These are phyloP conservation scores for Acrobasis suavella DNA, from an alignment of 2,888 invertebrate genomes.

Conservation along the genomic window DNA sequence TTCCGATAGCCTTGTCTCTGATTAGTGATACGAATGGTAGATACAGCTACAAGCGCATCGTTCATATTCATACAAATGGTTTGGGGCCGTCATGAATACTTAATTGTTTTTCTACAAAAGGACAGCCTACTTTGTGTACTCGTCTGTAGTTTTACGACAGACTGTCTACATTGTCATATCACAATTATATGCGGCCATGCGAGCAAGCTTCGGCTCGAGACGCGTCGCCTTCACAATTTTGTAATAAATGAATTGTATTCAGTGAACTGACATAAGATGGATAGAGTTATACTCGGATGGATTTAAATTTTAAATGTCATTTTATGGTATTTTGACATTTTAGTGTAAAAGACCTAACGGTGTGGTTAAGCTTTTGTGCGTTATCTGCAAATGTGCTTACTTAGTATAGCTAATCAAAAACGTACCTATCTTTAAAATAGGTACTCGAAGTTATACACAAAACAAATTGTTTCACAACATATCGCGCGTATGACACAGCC, in stretches of 20 bases:
- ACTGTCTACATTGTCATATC: constrained; percentile 72
- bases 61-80: constrained; percentile 45
- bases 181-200: constrained; percentile 58
- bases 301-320: too few species aligned
- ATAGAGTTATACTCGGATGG: too few species aligned
- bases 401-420: too few species aligned
- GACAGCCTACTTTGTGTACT: constrained; percentile 65
- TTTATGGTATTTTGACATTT: too few species aligned
- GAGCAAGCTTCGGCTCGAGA: constrained; percentile 29
- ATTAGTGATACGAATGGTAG: constrained; percentile 14
- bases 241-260: constrained; percentile 53
- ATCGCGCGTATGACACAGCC: too few species aligned
- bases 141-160: constrained; percentile 72
- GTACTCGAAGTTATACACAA: too few species aligned
- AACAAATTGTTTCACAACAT: too few species aligned
- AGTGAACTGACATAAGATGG: constrained; percentile 14
- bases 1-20: constrained; percentile 29
- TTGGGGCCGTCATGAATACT: constrained; percentile 61
- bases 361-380: too few species aligned
- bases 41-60: constrained; percentile 49
- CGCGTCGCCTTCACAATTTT: constrained; percentile 11
- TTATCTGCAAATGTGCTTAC: too few species aligned
- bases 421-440: too few species aligned
- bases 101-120: constrained; percentile 71
- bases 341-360: too few species aligned